These are phyloP conservation scores for Sinella curviseta DNA, from an alignment of 1,140 invertebrate genomes.

Conservation along the genomic window DNA sequence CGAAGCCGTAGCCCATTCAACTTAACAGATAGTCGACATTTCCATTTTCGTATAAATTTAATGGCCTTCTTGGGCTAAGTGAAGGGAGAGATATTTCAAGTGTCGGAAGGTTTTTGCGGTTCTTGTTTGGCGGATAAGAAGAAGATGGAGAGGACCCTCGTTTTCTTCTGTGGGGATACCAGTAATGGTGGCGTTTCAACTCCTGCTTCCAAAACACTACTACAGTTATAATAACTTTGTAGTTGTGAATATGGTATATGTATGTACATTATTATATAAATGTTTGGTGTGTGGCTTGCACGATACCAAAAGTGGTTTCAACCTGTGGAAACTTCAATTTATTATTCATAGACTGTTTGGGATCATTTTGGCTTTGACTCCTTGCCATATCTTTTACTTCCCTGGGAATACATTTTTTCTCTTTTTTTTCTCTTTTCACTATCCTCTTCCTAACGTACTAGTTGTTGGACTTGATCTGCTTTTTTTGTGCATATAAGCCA, in stretches of 20 bases:
- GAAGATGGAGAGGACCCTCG: constrained; percentile 10
- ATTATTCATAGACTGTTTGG: constrained; percentile 25
- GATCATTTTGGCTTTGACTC: constrained; percentile 24
- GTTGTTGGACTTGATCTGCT: no score
- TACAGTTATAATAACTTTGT: background rate
- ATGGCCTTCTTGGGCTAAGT: constrained; percentile 22
- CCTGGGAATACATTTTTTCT: constrained; percentile 16
- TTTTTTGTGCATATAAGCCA: no score
- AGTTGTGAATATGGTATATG: background rate
- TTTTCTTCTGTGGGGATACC: background rate
- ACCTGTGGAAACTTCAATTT: constrained; percentile 26
- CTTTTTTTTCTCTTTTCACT: background rate
- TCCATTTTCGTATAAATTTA: constrained; percentile 24
- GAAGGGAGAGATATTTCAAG: constrained; percentile 24
- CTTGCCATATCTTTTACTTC: constrained; percentile 19
- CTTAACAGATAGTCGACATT: constrained; percentile 22
- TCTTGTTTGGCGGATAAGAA: constrained; percentile 17
- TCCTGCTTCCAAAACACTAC: background rate
- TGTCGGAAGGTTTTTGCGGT: constrained; percentile 25
- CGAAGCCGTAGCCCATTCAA: background rate
- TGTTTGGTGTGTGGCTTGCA: background rate
- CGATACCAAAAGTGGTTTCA: constrained; percentile 6
- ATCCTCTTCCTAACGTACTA: background rate
- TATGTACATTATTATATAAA: background rate
- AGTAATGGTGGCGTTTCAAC: background rate